Conservation (phyloP, 2,113 vertebrate genomes). For the Tragelaphus scriptus region DNA sequence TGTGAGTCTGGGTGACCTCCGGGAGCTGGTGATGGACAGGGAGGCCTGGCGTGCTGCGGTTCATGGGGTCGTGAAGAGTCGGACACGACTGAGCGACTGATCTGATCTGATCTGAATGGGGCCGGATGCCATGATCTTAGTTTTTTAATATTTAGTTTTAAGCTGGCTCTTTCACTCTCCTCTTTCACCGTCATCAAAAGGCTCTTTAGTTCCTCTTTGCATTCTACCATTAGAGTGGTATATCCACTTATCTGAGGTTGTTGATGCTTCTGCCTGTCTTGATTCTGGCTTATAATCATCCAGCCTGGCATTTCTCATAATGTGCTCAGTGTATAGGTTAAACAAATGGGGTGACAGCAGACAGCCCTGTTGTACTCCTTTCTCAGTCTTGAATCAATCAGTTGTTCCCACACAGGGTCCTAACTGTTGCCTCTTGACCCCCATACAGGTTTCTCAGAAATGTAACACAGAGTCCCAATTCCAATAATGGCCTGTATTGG, state of each 20-base stretch:
- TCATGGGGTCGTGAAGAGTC: too few relatives aligned
- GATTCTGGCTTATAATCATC: background rate
- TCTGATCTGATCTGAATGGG: too few relatives aligned
- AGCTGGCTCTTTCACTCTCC: background rate
- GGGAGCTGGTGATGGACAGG: too few relatives aligned
- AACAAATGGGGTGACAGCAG: background rate
- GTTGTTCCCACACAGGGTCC: background rate
- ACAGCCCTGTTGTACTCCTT: background rate
- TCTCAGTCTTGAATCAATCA: background rate
- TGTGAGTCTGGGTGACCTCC: too few relatives aligned
- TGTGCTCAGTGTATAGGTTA: background rate
- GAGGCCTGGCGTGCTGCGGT: too few relatives aligned
- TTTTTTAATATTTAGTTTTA: background rate
- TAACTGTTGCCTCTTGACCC: background rate
- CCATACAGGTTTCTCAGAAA: background rate
- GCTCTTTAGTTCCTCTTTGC: background rate
- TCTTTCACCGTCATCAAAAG: background rate
- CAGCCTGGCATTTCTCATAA: background rate
- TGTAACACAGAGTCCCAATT: background rate
- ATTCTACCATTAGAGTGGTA: background rate
- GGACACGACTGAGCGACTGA: too few relatives aligned
- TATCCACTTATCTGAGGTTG: background rate
- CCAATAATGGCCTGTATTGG: background rate
- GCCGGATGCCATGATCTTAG: background rate
- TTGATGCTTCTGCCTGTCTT: background rate